Percentiles rank a stretch among this genome's conserved stretches.
Evolutionary conservation across 2,113 vertebrate species (phyloP).

Genomic region (Oreochromis niloticus): DNA sequence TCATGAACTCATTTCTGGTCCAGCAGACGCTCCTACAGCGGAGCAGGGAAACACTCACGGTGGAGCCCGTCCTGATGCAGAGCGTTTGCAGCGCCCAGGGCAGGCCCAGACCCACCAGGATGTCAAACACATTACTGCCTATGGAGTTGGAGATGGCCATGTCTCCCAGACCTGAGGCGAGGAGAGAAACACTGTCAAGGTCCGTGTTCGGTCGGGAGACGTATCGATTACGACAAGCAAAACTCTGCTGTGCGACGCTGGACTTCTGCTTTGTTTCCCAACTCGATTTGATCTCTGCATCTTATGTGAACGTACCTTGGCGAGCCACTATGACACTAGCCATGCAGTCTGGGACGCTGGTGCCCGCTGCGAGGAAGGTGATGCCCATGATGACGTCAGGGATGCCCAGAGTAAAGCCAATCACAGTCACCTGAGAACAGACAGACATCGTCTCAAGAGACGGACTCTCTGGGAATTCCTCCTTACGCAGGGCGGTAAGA

Average conservation of each 20-base stretch:
- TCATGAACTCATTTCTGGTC: not conserved
- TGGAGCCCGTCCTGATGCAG: constrained; percentile 84
- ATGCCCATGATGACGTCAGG: constrained; percentile 98
- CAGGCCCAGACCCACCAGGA: constrained; percentile 90
- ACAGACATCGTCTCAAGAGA: not conserved
- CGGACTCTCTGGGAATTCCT: not conserved
- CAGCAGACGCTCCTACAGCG: not conserved
- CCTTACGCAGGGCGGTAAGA: fast-evolving
- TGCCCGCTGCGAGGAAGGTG: constrained; percentile 92
- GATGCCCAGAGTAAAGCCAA: constrained; percentile 91
- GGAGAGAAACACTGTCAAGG: constrained; percentile 6
- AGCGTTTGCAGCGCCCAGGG: constrained; percentile 90
- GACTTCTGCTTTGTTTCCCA: not conserved
- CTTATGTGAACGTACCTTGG: constrained; percentile 76
- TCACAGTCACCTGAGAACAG: constrained; percentile 83
- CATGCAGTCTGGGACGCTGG: constrained; percentile 95
- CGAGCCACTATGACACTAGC: constrained; percentile 92
- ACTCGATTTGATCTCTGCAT: not conserved
- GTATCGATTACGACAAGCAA: not conserved
- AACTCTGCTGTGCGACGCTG: not conserved
- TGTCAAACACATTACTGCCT: constrained; percentile 94
- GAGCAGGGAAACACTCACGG: constrained; percentile 69
- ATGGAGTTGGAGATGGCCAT: constrained; percentile 98
- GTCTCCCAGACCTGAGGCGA: constrained; percentile 84
- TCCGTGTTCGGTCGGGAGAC: not conserved